Percentiles rank a stretch among this genome's conserved stretches.
Evolutionary conservation across 1,140 invertebrate species (phyloP).

Genomic region (Pseudomyrmex dendroicus): DNA sequence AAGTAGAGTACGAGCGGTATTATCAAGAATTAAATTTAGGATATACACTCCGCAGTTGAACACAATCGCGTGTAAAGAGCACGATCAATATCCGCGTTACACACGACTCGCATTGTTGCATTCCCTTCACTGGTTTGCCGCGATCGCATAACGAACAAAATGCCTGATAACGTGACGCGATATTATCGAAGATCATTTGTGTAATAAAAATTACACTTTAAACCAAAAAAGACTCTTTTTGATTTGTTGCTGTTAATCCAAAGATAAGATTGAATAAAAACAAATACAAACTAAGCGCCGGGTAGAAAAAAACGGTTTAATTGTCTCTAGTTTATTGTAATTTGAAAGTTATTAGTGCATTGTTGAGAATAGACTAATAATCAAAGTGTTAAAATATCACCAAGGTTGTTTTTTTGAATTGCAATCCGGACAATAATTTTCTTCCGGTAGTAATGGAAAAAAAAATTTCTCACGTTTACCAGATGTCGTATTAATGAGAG

Average conservation of each 20-base stretch:
- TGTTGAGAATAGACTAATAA: neutral
- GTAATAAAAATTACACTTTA: too few relatives aligned
- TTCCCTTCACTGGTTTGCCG: neutral
- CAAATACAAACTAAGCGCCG: too few relatives aligned
- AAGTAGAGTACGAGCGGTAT: conserved; percentile 17
- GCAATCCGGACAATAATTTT: neutral
- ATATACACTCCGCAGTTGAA: neutral
- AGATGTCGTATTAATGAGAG: conserved; percentile 13
- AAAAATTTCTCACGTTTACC: neutral
- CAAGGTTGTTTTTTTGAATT: neutral
- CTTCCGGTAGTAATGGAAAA: neutral
- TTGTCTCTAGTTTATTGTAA: too few relatives aligned
- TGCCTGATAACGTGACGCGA: neutral
- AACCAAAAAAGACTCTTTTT: too few relatives aligned
- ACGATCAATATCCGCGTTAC: conserved; percentile 35
- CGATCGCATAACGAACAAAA: conserved; percentile 23
- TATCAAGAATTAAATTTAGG: conserved; percentile 53
- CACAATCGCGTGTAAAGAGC: conserved; percentile 14
- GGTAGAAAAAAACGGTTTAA: too few relatives aligned
- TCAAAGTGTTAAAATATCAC: neutral
- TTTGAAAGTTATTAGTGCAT: neutral
- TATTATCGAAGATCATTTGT: conserved; percentile 12
- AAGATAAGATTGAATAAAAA: too few relatives aligned
- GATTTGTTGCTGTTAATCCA: too few relatives aligned
- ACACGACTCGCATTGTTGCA: conserved; percentile 23